A percentile compares a stretch with the other conserved stretches of the same genome.
phyloP scores from a whole-genome alignment of 2,113 vertebrate genomes.

The Stigmatopora nigra region DNA sequence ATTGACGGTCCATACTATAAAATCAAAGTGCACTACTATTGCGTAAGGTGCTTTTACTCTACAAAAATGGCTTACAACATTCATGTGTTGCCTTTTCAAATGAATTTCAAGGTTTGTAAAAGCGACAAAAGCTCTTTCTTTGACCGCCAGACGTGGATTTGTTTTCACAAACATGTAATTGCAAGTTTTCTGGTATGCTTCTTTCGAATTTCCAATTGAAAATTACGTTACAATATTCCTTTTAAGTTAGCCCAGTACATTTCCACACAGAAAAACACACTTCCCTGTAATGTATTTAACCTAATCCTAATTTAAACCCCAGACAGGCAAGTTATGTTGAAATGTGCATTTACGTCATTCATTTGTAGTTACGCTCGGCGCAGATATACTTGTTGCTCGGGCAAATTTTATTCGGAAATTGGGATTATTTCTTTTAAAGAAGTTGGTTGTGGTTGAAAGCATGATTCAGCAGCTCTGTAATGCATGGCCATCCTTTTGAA shows the following conservation, averaged over 20 bases:
- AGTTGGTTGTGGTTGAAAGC: neutral
- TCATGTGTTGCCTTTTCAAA: neutral
- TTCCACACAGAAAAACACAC: too few species aligned
- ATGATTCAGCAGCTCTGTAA: neutral
- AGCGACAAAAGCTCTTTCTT: neutral
- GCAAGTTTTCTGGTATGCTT: too few species aligned
- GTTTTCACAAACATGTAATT: too few species aligned
- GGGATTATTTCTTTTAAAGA: neutral
- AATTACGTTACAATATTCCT: too few species aligned
- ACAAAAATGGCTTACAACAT: neutral
- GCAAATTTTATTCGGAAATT: neutral
- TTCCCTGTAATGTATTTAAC: too few species aligned
- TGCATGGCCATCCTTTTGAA: neutral
- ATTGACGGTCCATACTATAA: neutral
- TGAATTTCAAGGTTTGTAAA: neutral
- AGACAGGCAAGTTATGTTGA: too few species aligned
- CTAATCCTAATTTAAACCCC: too few species aligned
- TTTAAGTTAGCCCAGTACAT: too few species aligned
- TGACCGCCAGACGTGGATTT: neutral
- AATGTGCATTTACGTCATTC: too few species aligned
- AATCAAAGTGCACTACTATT: neutral
- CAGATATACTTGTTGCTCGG: neutral
- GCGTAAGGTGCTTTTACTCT: neutral
- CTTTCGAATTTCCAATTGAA: too few species aligned
- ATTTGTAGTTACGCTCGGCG: too few species aligned